These are phyloP conservation scores for Trididemnum nubilum DNA, from an alignment of 23 tunicate genomes.

Conservation along the genomic window DNA sequence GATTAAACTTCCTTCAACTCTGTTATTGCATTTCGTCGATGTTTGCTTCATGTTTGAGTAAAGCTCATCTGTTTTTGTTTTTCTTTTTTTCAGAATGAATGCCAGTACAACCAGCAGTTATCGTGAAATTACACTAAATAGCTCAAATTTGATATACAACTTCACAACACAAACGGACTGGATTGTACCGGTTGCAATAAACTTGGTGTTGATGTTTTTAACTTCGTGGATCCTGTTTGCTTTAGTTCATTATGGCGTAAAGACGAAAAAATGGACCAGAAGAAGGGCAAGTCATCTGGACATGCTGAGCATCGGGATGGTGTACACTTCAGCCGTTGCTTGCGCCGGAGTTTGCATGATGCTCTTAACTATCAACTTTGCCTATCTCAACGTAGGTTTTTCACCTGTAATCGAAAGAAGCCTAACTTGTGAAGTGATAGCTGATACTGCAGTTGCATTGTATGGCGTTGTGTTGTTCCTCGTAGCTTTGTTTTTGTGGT, in stretches of 20 bases:
- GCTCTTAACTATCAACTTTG: background rate
- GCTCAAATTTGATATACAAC: too few species aligned
- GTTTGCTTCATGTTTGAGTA: too few species aligned
- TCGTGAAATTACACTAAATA: too few species aligned
- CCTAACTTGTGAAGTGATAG: background rate
- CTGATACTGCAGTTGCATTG: background rate
- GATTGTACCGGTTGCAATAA: background rate
- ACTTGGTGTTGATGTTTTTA: background rate
- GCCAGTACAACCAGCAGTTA: too few species aligned
- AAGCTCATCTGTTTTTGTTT: too few species aligned
- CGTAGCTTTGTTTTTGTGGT: conserved; percentile 18
- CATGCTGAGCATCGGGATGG: conserved; percentile 10
- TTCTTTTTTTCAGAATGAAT: too few species aligned
- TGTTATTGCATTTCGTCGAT: too few species aligned
- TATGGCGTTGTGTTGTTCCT: background rate
- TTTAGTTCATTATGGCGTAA: conserved; percentile 21
- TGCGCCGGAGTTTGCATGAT: background rate
- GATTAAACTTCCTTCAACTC: too few species aligned
- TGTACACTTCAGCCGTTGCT: conserved; percentile 9
- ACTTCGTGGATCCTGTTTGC: conserved; percentile 24
- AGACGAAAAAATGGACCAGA: background rate
- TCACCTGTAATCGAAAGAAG: too few species aligned
- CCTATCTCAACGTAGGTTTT: conserved; percentile 2
- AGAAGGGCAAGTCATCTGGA: background rate
- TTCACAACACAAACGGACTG: background rate